Evolutionary conservation across 2,797 vertebrate species (phyloP).

Genomic region (Iguana delicatissima): DNA sequence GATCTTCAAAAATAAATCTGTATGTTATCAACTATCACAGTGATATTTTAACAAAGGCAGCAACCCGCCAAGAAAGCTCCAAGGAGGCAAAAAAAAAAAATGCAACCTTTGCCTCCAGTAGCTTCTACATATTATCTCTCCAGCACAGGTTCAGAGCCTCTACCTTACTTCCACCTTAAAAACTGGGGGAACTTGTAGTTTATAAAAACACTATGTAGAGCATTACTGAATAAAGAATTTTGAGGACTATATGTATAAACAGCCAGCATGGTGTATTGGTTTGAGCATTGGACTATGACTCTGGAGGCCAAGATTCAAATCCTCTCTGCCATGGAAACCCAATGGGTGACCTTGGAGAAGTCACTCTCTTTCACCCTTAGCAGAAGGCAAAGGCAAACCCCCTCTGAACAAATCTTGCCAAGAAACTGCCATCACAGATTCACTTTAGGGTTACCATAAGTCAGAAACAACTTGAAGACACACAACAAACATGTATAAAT

Average conservation of each 20-base stretch:
- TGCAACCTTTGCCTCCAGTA: neutral
- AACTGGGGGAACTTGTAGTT: neutral
- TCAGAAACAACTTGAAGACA: no score
- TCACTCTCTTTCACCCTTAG: no score
- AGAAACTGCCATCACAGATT: no score
- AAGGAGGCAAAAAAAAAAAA: neutral
- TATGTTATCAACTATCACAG: neutral
- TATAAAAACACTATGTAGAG: neutral
- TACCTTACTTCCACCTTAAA: neutral
- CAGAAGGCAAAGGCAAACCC: no score
- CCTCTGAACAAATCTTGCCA: no score
- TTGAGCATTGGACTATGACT: no score
- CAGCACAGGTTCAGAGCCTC: neutral
- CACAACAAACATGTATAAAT: neutral
- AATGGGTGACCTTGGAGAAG: no score
- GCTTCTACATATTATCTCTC: neutral
- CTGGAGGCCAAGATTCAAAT: no score
- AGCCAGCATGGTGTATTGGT: no score
- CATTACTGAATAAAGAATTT: neutral
- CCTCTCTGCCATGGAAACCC: no score
- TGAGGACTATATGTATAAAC: neutral
- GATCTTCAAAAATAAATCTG: slow-evolving; percentile 32
- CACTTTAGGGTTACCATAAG: no score
- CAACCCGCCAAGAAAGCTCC: neutral
- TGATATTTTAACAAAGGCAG: neutral